These are phyloP conservation scores for Tyto alba DNA, from an alignment of 2,113 vertebrate species.

Conservation along the genomic window DNA sequence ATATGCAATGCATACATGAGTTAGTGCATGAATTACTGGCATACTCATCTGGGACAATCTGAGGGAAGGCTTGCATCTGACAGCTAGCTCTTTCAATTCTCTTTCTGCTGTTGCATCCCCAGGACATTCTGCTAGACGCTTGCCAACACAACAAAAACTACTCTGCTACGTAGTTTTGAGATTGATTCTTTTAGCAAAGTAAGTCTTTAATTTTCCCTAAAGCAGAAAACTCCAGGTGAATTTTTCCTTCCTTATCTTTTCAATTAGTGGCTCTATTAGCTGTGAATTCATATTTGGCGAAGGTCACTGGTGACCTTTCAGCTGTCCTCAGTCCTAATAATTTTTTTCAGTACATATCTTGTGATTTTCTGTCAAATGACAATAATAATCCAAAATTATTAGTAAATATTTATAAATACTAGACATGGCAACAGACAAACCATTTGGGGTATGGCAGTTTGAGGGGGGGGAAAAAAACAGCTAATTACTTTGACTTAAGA, in stretches of 20 bases:
- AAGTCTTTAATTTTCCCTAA: not conserved
- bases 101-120: not conserved
- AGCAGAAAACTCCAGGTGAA: not conserved
- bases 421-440: not conserved
- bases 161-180: not conserved
- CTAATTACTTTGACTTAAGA: not conserved
- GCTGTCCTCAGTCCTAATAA: not conserved
- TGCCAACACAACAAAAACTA: not conserved
- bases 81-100: not conserved
- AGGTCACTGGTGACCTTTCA: not conserved
- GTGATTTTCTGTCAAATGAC: not conserved
- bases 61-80: not conserved
- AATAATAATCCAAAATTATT: not conserved
- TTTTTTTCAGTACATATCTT: not conserved
- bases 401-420: not conserved
- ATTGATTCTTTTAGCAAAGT: not conserved
- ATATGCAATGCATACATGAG: not conserved
- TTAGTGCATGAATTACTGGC: not conserved
- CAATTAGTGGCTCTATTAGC: not conserved
- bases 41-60: not conserved
- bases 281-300: not conserved
- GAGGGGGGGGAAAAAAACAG: not conserved
- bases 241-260: not conserved
- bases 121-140: accelerated
- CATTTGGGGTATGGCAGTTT: not conserved